A percentile compares a stretch with the other conserved stretches of the same genome.
These are phyloP conservation scores for Odontocolon sp. DNA, from an alignment of 2,888 invertebrate species.

Conservation along the genomic window DNA sequence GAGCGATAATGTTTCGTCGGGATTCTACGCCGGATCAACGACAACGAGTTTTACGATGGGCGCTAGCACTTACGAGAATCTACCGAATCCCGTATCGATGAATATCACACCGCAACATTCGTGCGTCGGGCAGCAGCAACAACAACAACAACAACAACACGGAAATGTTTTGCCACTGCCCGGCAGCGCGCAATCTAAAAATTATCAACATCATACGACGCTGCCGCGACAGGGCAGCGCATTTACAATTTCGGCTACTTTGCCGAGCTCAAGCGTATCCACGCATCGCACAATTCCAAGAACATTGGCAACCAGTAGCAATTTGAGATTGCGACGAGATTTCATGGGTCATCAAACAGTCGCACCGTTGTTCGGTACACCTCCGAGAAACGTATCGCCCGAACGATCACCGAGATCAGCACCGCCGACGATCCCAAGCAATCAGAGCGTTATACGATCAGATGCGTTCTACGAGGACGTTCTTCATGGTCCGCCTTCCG, in stretches of 20 bases:
- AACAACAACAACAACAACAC: conserved; percentile 56
- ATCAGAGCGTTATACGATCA: conserved; percentile 67
- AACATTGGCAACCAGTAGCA: conserved; percentile 76
- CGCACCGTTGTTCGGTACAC: conserved; percentile 71
- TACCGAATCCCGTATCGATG: conserved; percentile 70
- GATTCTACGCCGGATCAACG: conserved; percentile 72
- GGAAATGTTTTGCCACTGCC: conserved; percentile 31
- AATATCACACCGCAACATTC: conserved; percentile 77
- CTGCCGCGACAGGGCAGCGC: conserved; percentile 77
- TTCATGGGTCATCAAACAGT: conserved; percentile 73
- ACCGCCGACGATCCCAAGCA: conserved; percentile 64
- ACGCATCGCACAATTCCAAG: conserved; percentile 84
- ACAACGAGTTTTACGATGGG: conserved; percentile 74
- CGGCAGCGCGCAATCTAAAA: conserved; percentile 74
- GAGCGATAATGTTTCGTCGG: conserved; percentile 66
- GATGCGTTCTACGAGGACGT: conserved; percentile 75
- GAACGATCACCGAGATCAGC: conserved; percentile 69
- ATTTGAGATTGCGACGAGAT: conserved; percentile 73
- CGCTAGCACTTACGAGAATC: conserved; percentile 76
- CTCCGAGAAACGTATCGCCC: conserved; percentile 69
- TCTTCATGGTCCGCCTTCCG: conserved; percentile 66
- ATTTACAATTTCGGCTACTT: conserved; percentile 78
- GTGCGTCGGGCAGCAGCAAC: conserved; percentile 76
- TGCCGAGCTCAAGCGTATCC: conserved; percentile 78
- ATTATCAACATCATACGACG: conserved; percentile 82